Evolutionary conservation across 92 coral and sea anemone genomes (phyloP).

Genomic region (Ricordea florida): DNA sequence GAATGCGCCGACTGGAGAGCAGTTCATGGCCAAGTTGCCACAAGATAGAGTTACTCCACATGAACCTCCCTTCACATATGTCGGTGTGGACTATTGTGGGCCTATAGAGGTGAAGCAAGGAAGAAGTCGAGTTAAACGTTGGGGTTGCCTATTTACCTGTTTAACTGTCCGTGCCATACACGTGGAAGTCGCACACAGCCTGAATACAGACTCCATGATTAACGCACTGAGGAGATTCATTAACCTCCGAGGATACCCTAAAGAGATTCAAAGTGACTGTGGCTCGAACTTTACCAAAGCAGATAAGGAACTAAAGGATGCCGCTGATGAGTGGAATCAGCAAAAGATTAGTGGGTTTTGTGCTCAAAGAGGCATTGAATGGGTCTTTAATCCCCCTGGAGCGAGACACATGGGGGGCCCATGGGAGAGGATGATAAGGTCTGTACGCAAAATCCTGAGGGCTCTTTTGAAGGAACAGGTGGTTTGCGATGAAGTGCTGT

Average conservation of each 20-base stretch:
- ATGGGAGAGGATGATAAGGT: constrained; percentile 34
- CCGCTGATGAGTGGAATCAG: constrained; percentile 42
- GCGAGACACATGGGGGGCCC: constrained; percentile 54
- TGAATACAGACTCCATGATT: constrained; percentile 49
- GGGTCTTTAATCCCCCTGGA: constrained; percentile 43
- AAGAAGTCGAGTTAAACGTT: constrained; percentile 41
- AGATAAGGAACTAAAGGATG: constrained; percentile 31
- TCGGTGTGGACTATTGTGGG: constrained; percentile 69
- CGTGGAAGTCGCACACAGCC: constrained; percentile 34
- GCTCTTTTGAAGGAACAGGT: constrained; percentile 46
- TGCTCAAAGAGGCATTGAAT: constrained; percentile 20
- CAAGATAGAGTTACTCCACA: constrained; percentile 42
- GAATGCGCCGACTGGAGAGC: constrained; percentile 34
- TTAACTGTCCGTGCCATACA: constrained; percentile 37
- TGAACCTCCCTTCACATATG: constrained; percentile 47
- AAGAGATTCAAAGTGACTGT: constrained; percentile 40
- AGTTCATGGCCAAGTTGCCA: constrained; percentile 63
- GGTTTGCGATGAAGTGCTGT: constrained; percentile 45
- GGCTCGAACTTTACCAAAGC: constrained; percentile 46
- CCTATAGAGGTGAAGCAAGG: constrained; percentile 70
- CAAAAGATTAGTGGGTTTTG: constrained; percentile 7
- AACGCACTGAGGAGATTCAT: constrained; percentile 45
- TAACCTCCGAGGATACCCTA: constrained; percentile 12
- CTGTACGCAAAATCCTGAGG: constrained; percentile 10
- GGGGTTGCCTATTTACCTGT: constrained; percentile 40